phyloP scores from a whole-genome alignment of 92 coral and sea anemone species.

The Pocillopora grandis region DNA sequence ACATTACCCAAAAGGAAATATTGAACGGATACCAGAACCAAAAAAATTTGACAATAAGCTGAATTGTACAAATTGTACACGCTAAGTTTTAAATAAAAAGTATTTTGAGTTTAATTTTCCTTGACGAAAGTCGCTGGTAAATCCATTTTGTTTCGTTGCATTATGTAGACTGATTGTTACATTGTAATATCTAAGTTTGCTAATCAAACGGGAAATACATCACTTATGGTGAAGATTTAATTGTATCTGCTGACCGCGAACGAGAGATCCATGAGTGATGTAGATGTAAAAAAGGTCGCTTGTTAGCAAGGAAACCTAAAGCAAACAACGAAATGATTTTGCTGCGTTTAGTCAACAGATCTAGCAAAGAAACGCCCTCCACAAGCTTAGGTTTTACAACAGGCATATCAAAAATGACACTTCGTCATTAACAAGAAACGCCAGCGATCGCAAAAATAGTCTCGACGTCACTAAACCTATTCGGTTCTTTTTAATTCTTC shows the following conservation, averaged over 20 bases:
- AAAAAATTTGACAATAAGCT: background rate
- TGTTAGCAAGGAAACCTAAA: slow-evolving; percentile 1
- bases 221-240: background rate
- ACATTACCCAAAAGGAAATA: background rate
- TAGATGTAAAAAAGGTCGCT: background rate
- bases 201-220: background rate
- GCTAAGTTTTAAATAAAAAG: too few relatives aligned
- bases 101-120: background rate
- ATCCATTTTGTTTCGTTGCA: background rate
- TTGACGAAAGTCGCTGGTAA: background rate
- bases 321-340: slow-evolving; percentile 14
- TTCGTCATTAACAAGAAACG: slow-evolving; percentile 1
- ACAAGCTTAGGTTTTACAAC: slow-evolving; percentile 35
- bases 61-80: background rate
- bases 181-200: background rate
- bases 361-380: slow-evolving; percentile 18
- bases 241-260: background rate
- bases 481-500: slow-evolving; percentile 18
- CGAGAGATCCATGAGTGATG: background rate
- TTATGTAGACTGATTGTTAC: slow-evolving; percentile 11
- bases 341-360: slow-evolving; percentile 20
- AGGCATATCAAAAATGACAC: slow-evolving; percentile 34
- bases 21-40: background rate
- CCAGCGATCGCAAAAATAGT: slow-evolving; percentile 7
- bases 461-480: slow-evolving; percentile 5